Evolutionary conservation across 1,140 invertebrate species (phyloP), one percentile per base, ranked within the genome.

Genomic region (Andricus grossulariae): DNA sequence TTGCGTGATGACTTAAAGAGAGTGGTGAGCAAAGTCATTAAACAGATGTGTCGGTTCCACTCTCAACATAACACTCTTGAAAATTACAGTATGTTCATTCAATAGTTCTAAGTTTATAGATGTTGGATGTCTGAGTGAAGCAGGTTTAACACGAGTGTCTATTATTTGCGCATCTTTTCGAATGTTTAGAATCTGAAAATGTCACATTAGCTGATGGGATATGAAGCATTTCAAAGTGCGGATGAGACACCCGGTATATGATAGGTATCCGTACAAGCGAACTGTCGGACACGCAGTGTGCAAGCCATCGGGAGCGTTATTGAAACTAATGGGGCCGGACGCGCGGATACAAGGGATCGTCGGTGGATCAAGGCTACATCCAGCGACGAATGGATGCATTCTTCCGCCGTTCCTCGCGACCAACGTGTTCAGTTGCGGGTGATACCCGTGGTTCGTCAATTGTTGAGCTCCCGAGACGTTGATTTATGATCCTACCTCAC

Each of bases 291-390:
- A 81, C 81, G 80, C 79, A 86, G 81, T 79, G 83, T 79, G 85
- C 84, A 85, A 83, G 82, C 80, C 86, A 88, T 88, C 88, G 86
- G 84, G 85, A 90, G 88, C 86, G 83, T 91, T 91, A 91, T 91
- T 91, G 89, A 91, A 91, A 86, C 86, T 90, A 91, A 90, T 91
- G 89, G 89, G 89, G 86, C 89, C 89, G 88, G 87, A 89, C 88
- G 87, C 85, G 86, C 85, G 86, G 86, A 87, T 86, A 86, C 85
- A 86, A 84, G 80, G 81, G 83, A 85, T 85, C 84, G 85, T 85
- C 84, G 86, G 84, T 84, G 82, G 86, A 88, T 87, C 86, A 88
- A 88, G 87, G 87, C 82, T 84, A 81, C 83, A 72, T 71, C 73
- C 71, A 66, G n/a, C 60, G 60, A 66, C 60, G 21, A 66, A 45